Base-by-base conservation (phyloP, 2,888 invertebrate genomes). In the Morpho helenor region DNA sequence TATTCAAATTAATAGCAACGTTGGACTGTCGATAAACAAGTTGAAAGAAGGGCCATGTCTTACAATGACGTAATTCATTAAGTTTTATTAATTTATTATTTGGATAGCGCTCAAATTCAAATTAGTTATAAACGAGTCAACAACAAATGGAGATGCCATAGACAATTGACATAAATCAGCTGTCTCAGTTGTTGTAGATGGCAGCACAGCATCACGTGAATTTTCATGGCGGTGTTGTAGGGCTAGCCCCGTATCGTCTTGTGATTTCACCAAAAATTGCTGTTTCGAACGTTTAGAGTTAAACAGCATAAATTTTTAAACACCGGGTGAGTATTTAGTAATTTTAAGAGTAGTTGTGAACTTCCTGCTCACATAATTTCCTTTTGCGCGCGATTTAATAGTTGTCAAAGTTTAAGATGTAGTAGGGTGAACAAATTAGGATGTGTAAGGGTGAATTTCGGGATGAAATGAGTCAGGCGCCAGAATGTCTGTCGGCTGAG, bases 181-280 rank as follows among this genome's bases (percentile, higher is more conserved):
- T 91, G 91, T 89, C 84, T 78, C 76, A 84, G 81, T 84, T 71
- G 77, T 85, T 84, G 80, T 86, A 91, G 92, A 84, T 91, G 89
- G 91, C 91, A 91, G 90, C 91, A 91, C 91, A 75, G 91, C 87
- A 88, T 92, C 92, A 92, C 92, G 92, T 93, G 92, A 93, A 92
- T 92, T 90, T 90, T 92, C 89, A 91, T 88, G 91, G 91, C 91
- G 88, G 75, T 80, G 77, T 81, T 86, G 86, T 87, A 85, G 91
- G 91, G 88, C 87, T 87, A 84, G 87, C 80, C 88, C 89, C 91
- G 86, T 84, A 82, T 85, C 86, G 91, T 91, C 91, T 90, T 90
- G 91, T 91, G 91, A 90, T 91, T 91, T 87, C 87, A 80, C 82
- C 83, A 83, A 87, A 85, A 83, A 80, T 83, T 76, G 87, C 88